Base-by-base conservation (phyloP, 2,113 vertebrate genomes). In the Pseudopodoces humilis region DNA sequence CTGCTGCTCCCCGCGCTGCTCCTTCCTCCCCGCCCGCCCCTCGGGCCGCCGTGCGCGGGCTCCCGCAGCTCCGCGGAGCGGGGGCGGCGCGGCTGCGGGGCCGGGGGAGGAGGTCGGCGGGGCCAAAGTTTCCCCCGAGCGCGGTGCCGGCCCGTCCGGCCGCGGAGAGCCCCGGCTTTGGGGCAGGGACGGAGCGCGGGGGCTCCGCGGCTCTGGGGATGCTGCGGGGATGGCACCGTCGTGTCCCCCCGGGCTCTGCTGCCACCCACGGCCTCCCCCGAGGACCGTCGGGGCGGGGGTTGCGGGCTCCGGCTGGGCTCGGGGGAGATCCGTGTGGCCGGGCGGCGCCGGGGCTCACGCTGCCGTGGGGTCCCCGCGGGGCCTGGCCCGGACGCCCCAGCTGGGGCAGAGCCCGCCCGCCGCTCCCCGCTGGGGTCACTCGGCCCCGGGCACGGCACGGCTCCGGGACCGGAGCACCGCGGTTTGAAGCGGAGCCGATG, bases 401-500 rank as follows among this genome's bases (percentile, higher is more conserved):
- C 9, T 15, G 24, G 15, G 9, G 37, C 37, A 37, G 16, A 52
- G 71, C 69, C 87, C 44, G 16, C 39, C 71, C 39, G 21, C 30
- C 28, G 1, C 41, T 44, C 52, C 43, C 6, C 1, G 50, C 7
- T 4, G 28, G 74, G 11, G 55, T 11, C 28, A 10, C 62, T 19
- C 25, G 9, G 49, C 41, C 28, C 35, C 58, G 6, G 49, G 5
- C 46, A 10, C 69, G 44, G 2, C 25, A 12, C 19, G 20, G 44
- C 74, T 20, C 31, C 13, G 5, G 7, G 5, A 17, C 58, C 4
- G 9, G 14, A 11, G 4, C 33, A 0, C 35, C 33, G 18, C 41
- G 5, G 0, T 13, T 4, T 3, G 63, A 23, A 43, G n/a, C 19
- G 71, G 50, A 75, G 65, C 46, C 39, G 56, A 8, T 17, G 62